Base-by-base conservation (phyloP, 2,797 vertebrate species). In the Hoplostethus atlanticus region DNA sequence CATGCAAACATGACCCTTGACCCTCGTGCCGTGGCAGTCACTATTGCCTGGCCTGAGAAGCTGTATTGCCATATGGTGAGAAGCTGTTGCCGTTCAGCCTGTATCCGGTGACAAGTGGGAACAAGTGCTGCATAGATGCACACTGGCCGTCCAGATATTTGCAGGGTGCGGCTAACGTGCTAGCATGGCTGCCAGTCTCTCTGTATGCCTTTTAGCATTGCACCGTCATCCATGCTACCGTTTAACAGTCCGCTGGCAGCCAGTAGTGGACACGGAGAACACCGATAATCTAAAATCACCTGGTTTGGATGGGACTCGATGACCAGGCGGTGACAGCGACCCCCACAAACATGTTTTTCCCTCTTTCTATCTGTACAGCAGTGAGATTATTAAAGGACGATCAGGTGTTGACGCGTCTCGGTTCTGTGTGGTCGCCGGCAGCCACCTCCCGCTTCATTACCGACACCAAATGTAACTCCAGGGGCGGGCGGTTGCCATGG, bases 401-500 rank as follows among this genome's bases (percentile, higher is more conserved):
- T 67, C 70, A 84, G 77, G 68, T 71, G 71, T 40, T 65, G 57
- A 53, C 50, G 5, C 12, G 71, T 15, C 59, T 53, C 52, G 5
- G 21, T 11, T 28, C 28, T 31, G 25, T 10, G 28, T 0, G 48
- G 17, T 40, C 5, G 15, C 42, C 17, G 28, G 40, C 53, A 61
- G 52, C 6, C 55, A 40, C 51, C 12, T 2, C 50, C 34, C 5
- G 42, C 52, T 68, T 71, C 61, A 50, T 64, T 25, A 36, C 31
- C 46, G 12, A 67, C 40, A 57, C 54, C 6, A 6, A 60, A 46
- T 51, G 1, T 8, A 66, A 76, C 84, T 71, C 64, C 70, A 21
- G 63, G 73, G 83, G 71, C 31, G 76, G 65, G 60, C 46, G n/a
- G 91, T 90, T 89, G 82, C 91, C 89, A 91, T 91, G 91, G 92